Evolutionary conservation across 2,797 vertebrate species (phyloP).

Genomic region (Lagothrix lagotricha): DNA sequence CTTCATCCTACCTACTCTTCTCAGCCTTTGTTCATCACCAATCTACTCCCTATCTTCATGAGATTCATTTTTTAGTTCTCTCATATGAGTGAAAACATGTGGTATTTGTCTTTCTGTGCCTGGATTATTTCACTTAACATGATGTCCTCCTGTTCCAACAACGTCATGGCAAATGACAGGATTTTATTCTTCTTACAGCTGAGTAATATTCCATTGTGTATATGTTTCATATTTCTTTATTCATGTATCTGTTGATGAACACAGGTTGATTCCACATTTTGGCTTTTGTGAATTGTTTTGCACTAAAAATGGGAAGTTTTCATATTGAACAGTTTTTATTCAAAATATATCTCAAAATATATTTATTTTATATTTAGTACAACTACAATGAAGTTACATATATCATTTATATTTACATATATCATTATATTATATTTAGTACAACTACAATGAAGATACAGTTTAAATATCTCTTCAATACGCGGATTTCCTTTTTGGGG

Average conservation of each 20-base stretch:
- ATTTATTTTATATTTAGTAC: too few relatives aligned
- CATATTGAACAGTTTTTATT: too few relatives aligned
- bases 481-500: neutral
- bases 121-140: neutral
- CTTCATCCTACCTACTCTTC: neutral
- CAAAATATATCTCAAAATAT: too few relatives aligned
- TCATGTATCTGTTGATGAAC: neutral
- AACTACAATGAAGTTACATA: too few relatives aligned
- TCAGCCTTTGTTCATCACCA: neutral
- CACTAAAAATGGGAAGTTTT: neutral
- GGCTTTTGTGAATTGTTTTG: neutral
- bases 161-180: neutral
- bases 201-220: neutral
- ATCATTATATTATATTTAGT: too few relatives aligned
- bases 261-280: neutral
- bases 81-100: neutral
- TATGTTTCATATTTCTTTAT: neutral
- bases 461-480: neutral
- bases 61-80: neutral
- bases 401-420: too few relatives aligned
- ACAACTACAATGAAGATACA: too few relatives aligned
- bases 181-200: neutral
- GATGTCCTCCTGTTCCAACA: neutral
- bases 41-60: neutral
- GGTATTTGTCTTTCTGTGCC: neutral